Conservation (phyloP, 2,113 vertebrate genomes). For the Pedionomus torquatus region DNA sequence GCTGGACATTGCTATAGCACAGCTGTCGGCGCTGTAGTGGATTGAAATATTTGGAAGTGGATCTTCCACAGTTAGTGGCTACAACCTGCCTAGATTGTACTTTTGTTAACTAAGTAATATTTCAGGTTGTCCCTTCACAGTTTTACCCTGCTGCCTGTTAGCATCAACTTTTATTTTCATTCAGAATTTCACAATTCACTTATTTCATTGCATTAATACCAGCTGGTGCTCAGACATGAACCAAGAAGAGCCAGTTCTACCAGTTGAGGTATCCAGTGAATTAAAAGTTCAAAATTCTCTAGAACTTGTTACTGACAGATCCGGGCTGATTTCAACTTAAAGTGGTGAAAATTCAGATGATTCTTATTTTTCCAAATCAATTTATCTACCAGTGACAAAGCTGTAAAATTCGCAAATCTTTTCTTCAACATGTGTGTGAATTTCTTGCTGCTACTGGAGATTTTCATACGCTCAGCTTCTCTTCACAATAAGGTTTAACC, state of each 20-base stretch:
- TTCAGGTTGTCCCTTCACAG: neutral
- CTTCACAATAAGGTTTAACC: neutral
- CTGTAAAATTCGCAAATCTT: neutral
- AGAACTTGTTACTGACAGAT: neutral
- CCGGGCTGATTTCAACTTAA: neutral
- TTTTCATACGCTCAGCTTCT: neutral
- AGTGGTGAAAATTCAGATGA: neutral
- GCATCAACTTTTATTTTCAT: neutral
- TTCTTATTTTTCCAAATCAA: neutral
- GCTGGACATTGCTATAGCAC: neutral
- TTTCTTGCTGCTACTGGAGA: neutral
- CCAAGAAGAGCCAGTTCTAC: neutral
- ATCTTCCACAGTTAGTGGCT: neutral
- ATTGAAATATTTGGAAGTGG: neutral
- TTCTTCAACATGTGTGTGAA: fast-evolving
- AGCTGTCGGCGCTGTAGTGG: neutral
- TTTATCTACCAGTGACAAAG: neutral
- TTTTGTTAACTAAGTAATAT: neutral
- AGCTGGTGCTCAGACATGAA: neutral
- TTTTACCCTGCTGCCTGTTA: neutral
- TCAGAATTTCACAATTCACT: neutral
- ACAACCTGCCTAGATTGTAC: fast-evolving
- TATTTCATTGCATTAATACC: neutral
- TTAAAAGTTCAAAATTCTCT: neutral
- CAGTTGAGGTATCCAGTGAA: neutral